A percentile compares a stretch with the other conserved stretches of the same genome.
Evolutionary conservation across 1,140 invertebrate species (phyloP).

Genomic region (Aphis craccivora): DNA sequence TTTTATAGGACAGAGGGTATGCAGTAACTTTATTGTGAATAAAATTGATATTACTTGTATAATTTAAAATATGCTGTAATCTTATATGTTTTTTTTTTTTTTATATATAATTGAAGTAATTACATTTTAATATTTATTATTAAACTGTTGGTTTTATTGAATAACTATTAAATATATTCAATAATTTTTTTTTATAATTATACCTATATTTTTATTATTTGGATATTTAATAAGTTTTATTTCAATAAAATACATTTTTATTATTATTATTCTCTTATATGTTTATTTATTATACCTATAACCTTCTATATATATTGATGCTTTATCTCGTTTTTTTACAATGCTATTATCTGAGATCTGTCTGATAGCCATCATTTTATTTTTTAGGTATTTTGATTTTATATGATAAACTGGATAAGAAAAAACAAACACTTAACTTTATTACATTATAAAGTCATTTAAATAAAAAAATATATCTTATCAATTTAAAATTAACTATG

Average conservation of each 20-base stretch:
- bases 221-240: neutral
- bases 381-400: no score
- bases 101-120: neutral
- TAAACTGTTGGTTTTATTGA: no score
- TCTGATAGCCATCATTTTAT: no score
- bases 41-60: neutral
- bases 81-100: neutral
- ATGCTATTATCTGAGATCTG: no score
- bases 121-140: no score
- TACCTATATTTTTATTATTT: neutral
- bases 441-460: neutral
- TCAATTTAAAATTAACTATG: neutral
- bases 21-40: neutral
- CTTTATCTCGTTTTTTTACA: no score
- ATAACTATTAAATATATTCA: neutral
- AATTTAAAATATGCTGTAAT: neutral
- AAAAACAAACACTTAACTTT: neutral
- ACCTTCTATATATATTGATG: no score
- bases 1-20: constrained; percentile 18
- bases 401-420: no score
- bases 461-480: neutral
- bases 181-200: neutral
- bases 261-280: neutral
- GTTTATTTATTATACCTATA: neutral
- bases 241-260: neutral